These are phyloP conservation scores for Schizopygopsis pylzovi DNA, from an alignment of 2,797 vertebrate species.

Conservation along the genomic window DNA sequence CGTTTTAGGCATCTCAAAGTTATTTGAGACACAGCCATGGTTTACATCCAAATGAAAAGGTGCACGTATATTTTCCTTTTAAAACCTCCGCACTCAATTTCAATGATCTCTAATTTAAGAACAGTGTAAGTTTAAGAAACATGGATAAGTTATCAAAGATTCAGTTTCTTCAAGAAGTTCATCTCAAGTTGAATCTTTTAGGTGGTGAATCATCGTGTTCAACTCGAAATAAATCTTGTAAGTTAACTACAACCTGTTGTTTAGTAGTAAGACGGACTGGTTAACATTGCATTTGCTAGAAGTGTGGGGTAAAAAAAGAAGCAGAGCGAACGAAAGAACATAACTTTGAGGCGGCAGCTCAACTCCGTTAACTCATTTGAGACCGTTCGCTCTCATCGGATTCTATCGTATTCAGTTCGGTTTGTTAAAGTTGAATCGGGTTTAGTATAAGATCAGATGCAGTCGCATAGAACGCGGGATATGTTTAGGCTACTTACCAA, in stretches of 20 bases:
- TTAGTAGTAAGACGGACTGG: not conserved
- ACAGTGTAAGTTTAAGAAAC: not conserved
- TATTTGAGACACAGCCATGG: not conserved
- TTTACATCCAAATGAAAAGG: not conserved
- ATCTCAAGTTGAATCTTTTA: conserved; percentile 1
- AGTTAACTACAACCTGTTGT: not conserved
- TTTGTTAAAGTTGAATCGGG: not conserved
- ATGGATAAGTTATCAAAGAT: not conserved
- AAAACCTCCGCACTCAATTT: not conserved
- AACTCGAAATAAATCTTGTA: not conserved
- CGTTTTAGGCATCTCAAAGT: not conserved
- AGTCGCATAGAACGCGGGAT: not conserved
- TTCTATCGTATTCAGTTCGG: not conserved
- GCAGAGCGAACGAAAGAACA: not conserved
- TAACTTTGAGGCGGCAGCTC: not conserved
- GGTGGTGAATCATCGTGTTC: not conserved
- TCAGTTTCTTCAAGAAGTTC: conserved; percentile 1
- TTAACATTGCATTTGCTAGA: not conserved
- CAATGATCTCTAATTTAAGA: not conserved
- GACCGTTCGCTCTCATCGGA: not conserved
- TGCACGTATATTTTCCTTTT: not conserved
- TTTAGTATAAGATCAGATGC: not conserved
- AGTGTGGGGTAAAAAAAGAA: not conserved
- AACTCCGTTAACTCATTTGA: conserved; percentile 30
- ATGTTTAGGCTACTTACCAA: conserved; percentile 47